A percentile compares a stretch with the other conserved stretches of the same genome.
These are phyloP conservation scores for Parotia lawesii DNA, from an alignment of 2,113 vertebrate species.

Conservation along the genomic window DNA sequence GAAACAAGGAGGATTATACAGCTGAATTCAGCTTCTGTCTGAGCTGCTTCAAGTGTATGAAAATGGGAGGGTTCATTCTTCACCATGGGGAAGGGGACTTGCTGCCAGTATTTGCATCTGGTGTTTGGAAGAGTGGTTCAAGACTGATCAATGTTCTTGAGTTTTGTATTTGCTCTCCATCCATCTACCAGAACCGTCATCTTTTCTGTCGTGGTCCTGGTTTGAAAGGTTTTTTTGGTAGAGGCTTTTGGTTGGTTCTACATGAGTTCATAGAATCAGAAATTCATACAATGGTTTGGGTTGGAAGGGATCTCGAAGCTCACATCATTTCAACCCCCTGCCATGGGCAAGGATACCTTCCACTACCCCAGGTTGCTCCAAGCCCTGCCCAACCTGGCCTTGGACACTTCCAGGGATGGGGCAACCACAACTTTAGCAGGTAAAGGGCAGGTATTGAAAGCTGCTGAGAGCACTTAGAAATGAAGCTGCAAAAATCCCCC, in stretches of 20 bases:
- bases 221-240: background rate
- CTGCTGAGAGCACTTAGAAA: background rate
- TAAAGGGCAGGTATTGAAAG: background rate
- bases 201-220: background rate
- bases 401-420: background rate
- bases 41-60: background rate
- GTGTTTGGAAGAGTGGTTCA: background rate
- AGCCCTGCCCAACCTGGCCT: accelerated
- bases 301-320: background rate
- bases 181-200: background rate
- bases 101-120: background rate
- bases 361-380: background rate
- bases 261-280: background rate
- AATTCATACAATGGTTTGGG: background rate
- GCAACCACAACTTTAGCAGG: accelerated
- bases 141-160: background rate
- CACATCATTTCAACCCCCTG: background rate
- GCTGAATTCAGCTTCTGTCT: background rate
- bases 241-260: background rate
- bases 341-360: background rate
- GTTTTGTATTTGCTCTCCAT: background rate
- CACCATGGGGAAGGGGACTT: background rate
- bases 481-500: background rate
- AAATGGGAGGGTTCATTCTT: background rate
- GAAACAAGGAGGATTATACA: background rate